Evolutionary conservation across 2,797 vertebrate genomes (phyloP), one percentile per base, ranked within the genome.

Genomic region (Hyperoplus lanceolatus): DNA sequence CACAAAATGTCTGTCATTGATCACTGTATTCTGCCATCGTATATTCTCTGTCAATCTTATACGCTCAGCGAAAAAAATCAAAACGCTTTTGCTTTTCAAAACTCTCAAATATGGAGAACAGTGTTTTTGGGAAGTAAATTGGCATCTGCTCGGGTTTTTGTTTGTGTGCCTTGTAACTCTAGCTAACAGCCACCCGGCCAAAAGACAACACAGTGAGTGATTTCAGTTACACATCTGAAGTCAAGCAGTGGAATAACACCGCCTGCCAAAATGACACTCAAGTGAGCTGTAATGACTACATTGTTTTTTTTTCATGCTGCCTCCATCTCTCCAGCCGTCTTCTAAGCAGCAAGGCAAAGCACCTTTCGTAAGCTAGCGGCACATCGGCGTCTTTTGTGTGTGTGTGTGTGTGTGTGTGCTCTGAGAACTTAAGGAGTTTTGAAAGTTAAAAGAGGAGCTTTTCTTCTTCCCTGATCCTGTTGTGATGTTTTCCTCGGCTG

Each of bases 401-500:
- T 29, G 29, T 29, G 21, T 21, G 21, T 21, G 21, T 21, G 29
- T 29, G 29, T 84, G 91, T 88, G 87, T 88, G 91, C 94, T 93
- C 90, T 91, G 90, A 95, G 93, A 96, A 95, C 94, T 94, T 95
- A 94, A 94, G 92, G 92, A 95, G 94, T 96, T 95, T 89, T 92
- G 90, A 93, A 96, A 95, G 95, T 96, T 96, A 92, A 96, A 95
- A 95, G 95, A 91, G 75, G 84, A 29, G 83, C 87, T 90, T 89
- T 92, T 94, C 89, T 87, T 90, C 89, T 91, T 29, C 89, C 91
- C 83, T 93, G 92, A 94, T 95, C 89, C 92, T 87, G 92, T 94
- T 94, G 89, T 95, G 95, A 95, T 95, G 94, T 95, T 92, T 93
- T 92, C 85, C 86, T 60, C 29, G 89, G 85, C 89, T 94, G 84